Evolutionary conservation across 2,888 invertebrate genomes (phyloP), one percentile per base, ranked within the genome.

Genomic region (Drosophila mimetica): DNA sequence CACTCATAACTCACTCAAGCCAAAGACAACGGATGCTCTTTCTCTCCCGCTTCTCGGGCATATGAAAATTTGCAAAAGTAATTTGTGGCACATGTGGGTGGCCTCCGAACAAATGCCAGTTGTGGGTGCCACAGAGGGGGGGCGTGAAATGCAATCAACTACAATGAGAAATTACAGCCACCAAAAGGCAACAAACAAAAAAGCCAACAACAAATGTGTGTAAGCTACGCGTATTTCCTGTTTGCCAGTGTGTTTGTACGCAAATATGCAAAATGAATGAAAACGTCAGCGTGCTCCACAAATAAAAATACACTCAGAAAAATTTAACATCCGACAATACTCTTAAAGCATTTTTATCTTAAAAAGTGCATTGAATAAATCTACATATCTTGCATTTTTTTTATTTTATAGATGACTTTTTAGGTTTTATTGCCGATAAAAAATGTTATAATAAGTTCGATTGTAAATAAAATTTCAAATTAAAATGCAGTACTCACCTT

Each of bases 11-110:
- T 71, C 67, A 76, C 75, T 60, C 60, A 47, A 53, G 48, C 37
- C 54, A 66, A 66, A 54, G 72, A 53, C 69, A 60, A 48, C 71
- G 72, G 58, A 58, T 53, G 41, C 53, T 52, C 22, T 51, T 18
- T 50, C 22, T 51, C 20, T 50, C 41, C n/a, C 11, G n/a, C 28
- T 46, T 14, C 34, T 52, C 32, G 53, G 71, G 18, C 57, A 52
- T 57, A 54, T 54, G 65, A 47, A 59, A 55, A 70, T 48, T 53
- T 51, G 64, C 57, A 48, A 70, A 77, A 69, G 70, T 74, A 71
- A 86, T 76, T 81, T 86, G 80, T 77, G 87, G 87, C 81, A 86
- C 78, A 86, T 81, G 87, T 80, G 79, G 81, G 86, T 83, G 80
- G 64, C 46, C 32, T 36, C 36, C 54, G 72, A 39, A 46, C 44